Evolutionary conservation across 2,797 vertebrate genomes (phyloP).

Genomic region (Mallotus villosus): DNA sequence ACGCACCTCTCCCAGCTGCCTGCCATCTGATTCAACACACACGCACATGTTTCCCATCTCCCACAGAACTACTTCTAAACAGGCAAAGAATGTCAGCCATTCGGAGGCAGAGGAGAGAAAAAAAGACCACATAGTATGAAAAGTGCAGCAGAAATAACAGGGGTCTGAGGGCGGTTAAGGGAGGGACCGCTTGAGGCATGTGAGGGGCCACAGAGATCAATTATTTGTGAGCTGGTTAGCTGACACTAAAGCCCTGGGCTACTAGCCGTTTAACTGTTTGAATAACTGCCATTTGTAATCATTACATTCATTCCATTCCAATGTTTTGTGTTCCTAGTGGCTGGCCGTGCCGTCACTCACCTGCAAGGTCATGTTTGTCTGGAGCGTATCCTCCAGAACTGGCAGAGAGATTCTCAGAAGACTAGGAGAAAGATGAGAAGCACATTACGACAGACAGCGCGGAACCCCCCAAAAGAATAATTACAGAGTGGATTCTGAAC

Average conservation of each 20-base stretch:
- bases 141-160: conserved; percentile 67
- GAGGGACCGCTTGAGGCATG: conserved; percentile 67
- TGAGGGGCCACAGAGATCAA: conserved; percentile 40
- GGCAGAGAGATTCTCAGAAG: conserved; percentile 83
- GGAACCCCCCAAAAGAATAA: background rate
- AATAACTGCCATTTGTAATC: background rate
- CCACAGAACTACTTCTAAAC: conserved; percentile 61
- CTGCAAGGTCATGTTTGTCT: conserved; percentile 75
- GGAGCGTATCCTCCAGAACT: conserved; percentile 73
- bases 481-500: conserved; percentile 44
- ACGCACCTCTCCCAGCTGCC: conserved; percentile 37
- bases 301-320: background rate
- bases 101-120: conserved; percentile 42
- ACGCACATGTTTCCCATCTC: conserved; percentile 71
- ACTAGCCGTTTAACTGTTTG: background rate
- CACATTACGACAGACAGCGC: background rate
- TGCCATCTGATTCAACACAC: conserved; percentile 54
- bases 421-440: conserved; percentile 55
- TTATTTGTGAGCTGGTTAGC: conserved; percentile 43
- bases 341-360: conserved; percentile 29
- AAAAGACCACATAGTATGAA: conserved; percentile 45
- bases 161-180: conserved; percentile 64
- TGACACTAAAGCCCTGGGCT: conserved; percentile 37
- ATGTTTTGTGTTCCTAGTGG: background rate
- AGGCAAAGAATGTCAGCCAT: conserved; percentile 72